Percentiles rank a stretch among this genome's conserved stretches.
Evolutionary conservation across 2,888 invertebrate species (phyloP).

Genomic region (Drosophila anceps): DNA sequence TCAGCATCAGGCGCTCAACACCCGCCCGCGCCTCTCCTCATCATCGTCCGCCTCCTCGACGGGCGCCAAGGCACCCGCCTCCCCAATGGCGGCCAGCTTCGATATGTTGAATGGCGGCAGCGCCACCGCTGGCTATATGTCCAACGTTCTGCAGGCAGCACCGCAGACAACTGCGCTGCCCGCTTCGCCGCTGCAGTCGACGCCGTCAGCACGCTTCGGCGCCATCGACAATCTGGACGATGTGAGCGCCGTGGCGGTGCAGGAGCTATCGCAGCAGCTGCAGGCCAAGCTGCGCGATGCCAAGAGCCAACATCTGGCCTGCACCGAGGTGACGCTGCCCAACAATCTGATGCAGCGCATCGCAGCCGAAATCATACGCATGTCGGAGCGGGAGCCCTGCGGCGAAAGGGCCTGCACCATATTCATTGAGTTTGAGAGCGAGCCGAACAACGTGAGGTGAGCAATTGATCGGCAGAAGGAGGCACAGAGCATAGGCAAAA

Average conservation of each 20-base stretch:
- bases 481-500: not conserved
- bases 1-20: constrained; percentile 76
- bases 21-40: constrained; percentile 63
- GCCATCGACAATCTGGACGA: constrained; percentile 73
- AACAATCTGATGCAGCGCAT: constrained; percentile 92
- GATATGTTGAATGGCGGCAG: constrained; percentile 54
- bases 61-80: constrained; percentile 38
- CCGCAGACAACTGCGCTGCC: constrained; percentile 54
- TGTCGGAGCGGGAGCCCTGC: constrained; percentile 96
- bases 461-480: constrained; percentile 25
- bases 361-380: constrained; percentile 91
- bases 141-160: constrained; percentile 51
- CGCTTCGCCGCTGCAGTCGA: constrained; percentile 70
- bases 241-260: constrained; percentile 82
- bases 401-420: constrained; percentile 95
- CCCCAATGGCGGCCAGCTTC: constrained; percentile 56
- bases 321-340: constrained; percentile 94
- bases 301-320: constrained; percentile 91
- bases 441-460: constrained; percentile 87
- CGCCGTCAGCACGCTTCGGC: constrained; percentile 61
- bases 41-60: constrained; percentile 40
- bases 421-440: constrained; percentile 92
- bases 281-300: constrained; percentile 93
- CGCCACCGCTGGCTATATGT: constrained; percentile 56
- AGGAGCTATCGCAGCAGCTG: constrained; percentile 90